A percentile compares a stretch with the other conserved stretches of the same genome.
These are phyloP conservation scores for Notolepis coatsorum DNA, from an alignment of 2,797 vertebrate species.

Conservation along the genomic window DNA sequence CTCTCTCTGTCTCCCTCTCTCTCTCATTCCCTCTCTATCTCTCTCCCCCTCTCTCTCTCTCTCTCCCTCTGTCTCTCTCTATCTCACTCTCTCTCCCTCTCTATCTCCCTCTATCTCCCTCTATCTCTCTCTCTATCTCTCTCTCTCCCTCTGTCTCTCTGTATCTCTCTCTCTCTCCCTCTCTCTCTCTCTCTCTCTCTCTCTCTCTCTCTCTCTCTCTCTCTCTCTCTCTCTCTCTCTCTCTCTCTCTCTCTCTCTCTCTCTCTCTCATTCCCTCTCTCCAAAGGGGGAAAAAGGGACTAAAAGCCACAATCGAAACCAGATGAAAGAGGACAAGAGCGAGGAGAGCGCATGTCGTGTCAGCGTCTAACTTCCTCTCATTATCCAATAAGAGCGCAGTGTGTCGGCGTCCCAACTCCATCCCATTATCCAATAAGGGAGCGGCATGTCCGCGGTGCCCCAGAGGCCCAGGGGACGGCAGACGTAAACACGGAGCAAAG, in stretches of 20 bases:
- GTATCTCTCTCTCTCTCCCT: conserved; percentile 1
- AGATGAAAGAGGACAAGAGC: conserved; percentile 71
- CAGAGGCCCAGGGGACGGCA: conserved; percentile 52
- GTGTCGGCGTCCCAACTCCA: conserved; percentile 56
- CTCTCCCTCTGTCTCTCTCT: background rate
- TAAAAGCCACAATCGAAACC: conserved; percentile 69
- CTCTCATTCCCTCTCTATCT: conserved; percentile 21
- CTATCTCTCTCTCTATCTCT: conserved; percentile 20
- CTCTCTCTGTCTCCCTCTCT: conserved; percentile 9
- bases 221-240: conserved; percentile 11
- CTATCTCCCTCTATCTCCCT: conserved; percentile 3
- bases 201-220: background rate
- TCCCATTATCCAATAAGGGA: conserved; percentile 64
- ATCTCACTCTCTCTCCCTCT: conserved; percentile 4
- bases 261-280: conserved; percentile 22
- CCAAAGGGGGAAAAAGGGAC: conserved; percentile 35
- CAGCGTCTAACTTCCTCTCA: conserved; percentile 72
- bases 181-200: conserved; percentile 1
- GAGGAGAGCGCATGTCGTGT: conserved; percentile 67
- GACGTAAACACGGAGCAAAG: conserved; percentile 69
- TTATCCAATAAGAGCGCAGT: conserved; percentile 78
- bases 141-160: background rate
- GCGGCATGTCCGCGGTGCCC: conserved; percentile 47
- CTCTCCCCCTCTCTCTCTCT: background rate
- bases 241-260: conserved; percentile 1